These are phyloP conservation scores for Oceanodroma tethys DNA, from an alignment of 2,113 vertebrate genomes.

Conservation along the genomic window DNA sequence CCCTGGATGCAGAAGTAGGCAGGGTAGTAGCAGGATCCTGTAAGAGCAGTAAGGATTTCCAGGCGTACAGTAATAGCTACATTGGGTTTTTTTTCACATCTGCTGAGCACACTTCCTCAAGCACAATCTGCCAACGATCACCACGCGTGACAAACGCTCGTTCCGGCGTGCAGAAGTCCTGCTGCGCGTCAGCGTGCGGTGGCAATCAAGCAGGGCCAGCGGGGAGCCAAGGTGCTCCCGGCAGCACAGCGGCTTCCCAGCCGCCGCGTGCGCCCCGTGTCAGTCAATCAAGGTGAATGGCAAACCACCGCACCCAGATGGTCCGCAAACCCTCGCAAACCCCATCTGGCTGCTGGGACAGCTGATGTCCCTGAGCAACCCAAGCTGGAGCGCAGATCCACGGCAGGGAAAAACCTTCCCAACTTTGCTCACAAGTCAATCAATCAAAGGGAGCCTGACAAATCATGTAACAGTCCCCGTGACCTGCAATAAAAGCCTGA, in stretches of 20 bases:
- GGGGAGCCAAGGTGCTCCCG: not conserved
- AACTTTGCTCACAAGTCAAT: not conserved
- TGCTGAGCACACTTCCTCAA: not conserved
- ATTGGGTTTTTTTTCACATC: not conserved
- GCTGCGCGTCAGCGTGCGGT: accelerated
- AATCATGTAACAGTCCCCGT: accelerated
- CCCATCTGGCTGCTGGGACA: not conserved
- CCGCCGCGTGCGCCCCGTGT: accelerated
- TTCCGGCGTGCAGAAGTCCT: not conserved
- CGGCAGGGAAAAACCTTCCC: not conserved
- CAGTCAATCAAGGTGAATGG: accelerated
- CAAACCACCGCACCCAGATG: not conserved
- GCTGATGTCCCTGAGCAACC: not conserved
- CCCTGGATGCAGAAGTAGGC: not conserved
- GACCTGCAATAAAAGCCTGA: not conserved
- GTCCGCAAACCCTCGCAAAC: not conserved
- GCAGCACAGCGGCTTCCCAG: not conserved
- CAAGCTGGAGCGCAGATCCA: not conserved
- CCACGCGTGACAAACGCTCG: accelerated
- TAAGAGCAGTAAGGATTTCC: not conserved
- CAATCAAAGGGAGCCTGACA: not conserved
- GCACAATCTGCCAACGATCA: not conserved
- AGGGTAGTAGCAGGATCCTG: not conserved
- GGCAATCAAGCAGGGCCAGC: not conserved
- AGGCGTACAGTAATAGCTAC: not conserved